phyloP scores from a whole-genome alignment of 2,113 vertebrate species.

The Oceanites oceanicus region DNA sequence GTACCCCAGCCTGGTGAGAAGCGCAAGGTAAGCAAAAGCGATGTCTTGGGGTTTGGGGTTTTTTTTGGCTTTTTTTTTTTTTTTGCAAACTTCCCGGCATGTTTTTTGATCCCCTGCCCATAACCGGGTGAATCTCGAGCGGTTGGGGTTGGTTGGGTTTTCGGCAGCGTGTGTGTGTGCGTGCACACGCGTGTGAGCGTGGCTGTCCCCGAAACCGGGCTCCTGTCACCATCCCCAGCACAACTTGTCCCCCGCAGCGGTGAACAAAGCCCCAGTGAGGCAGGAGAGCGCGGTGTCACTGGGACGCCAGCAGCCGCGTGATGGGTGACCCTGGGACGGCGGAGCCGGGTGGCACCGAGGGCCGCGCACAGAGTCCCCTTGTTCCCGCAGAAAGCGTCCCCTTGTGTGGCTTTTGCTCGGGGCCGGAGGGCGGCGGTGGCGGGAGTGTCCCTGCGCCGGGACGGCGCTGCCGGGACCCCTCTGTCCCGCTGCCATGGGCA shows the following conservation, averaged over 20 bases:
- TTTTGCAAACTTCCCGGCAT: rapidly evolving
- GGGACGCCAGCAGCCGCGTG: neutral
- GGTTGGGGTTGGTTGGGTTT: neutral
- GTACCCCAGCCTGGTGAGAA: neutral
- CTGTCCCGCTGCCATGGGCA: rapidly evolving
- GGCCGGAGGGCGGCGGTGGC: neutral
- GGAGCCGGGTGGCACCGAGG: slow-evolving; percentile 12
- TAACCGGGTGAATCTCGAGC: rapidly evolving
- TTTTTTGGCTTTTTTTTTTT: neutral
- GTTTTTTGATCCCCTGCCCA: neutral
- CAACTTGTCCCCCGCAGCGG: rapidly evolving
- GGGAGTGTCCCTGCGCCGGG: neutral
- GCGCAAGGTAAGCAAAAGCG: neutral
- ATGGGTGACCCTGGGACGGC: neutral
- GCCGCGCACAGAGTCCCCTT: neutral
- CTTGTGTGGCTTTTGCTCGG: neutral
- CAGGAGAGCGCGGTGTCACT: neutral
- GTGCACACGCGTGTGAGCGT: rapidly evolving
- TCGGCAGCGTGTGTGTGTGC: rapidly evolving
- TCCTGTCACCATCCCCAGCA: neutral
- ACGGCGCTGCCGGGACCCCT: neutral
- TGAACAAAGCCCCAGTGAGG: slow-evolving; percentile 37
- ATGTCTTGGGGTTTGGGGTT: neutral
- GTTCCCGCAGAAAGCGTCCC: slow-evolving; percentile 7
- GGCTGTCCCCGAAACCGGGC: rapidly evolving